phyloP scores from a whole-genome alignment of 35 echinoderm and acorn worm genomes.

The Apostichopus parvimensis region DNA sequence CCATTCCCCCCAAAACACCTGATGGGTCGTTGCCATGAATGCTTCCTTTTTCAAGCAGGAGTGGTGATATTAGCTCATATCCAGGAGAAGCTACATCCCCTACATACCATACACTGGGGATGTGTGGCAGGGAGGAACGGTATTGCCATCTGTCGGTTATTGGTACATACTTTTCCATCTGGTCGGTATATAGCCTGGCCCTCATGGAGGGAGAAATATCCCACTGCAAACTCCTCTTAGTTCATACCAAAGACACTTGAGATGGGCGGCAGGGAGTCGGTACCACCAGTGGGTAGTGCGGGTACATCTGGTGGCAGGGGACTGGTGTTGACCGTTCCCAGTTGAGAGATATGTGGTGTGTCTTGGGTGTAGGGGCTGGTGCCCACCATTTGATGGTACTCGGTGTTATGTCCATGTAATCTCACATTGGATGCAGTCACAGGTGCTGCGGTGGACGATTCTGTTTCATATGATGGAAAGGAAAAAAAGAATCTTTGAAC shows the following conservation, averaged over 20 bases:
- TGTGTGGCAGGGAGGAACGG: too few species aligned
- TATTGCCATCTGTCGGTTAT: too few species aligned
- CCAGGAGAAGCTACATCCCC: too few species aligned
- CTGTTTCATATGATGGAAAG: not conserved
- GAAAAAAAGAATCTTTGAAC: not conserved
- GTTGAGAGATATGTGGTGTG: constrained; percentile 25
- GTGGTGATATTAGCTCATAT: too few species aligned
- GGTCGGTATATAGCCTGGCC: too few species aligned
- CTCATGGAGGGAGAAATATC: too few species aligned
- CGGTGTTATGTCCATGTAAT: not conserved
- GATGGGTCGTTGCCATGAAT: too few species aligned
- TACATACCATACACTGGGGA: too few species aligned
- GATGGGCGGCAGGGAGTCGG: constrained; percentile 73
- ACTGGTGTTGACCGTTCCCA: constrained; percentile 29
- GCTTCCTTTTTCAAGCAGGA: too few species aligned
- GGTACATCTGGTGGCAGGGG: constrained; percentile 40
- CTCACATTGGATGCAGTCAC: not conserved
- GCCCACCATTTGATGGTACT: constrained; percentile 27
- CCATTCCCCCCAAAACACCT: too few species aligned
- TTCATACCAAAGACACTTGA: constrained; percentile 73
- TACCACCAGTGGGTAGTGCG: constrained; percentile 44
- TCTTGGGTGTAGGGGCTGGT: constrained; percentile 25
- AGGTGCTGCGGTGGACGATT: not conserved
- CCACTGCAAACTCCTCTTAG: not conserved
- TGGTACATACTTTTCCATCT: too few species aligned